phyloP scores from a whole-genome alignment of 2,113 vertebrate genomes.

The Sardina pilchardus region DNA sequence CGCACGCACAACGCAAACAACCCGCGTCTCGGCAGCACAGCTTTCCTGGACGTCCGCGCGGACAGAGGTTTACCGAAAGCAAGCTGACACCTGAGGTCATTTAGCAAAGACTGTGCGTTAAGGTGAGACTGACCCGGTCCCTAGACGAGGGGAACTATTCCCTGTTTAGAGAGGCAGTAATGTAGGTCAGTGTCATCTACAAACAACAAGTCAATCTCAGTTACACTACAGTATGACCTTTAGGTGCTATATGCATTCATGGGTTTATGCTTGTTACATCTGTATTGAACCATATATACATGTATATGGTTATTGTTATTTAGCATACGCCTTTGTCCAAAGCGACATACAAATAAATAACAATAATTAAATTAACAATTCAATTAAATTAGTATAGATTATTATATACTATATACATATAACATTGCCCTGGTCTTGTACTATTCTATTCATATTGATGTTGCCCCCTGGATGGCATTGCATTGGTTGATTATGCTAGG shows the following conservation, averaged over 20 bases:
- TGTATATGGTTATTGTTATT: too few species aligned
- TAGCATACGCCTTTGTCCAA: too few species aligned
- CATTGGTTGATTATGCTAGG: not conserved
- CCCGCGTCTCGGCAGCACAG: not conserved
- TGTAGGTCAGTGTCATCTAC: not conserved
- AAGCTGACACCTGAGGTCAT: not conserved
- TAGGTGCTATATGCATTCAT: not conserved
- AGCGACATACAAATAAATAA: too few species aligned
- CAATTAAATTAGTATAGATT: too few species aligned
- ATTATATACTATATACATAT: not conserved
- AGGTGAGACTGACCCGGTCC: not conserved
- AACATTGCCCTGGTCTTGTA: not conserved
- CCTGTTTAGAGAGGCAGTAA: not conserved
- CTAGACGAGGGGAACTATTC: not conserved
- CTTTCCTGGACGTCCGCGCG: not conserved
- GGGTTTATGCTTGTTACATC: not conserved
- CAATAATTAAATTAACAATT: too few species aligned
- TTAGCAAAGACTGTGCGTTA: not conserved
- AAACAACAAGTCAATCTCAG: not conserved
- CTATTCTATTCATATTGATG: not conserved
- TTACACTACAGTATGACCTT: not conserved
- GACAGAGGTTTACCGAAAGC: not conserved
- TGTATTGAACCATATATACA: not conserved
- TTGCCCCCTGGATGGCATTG: not conserved
- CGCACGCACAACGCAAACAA: not conserved